phyloP scores from a whole-genome alignment of 2,888 invertebrate genomes.

The Drosophila birchii region DNA sequence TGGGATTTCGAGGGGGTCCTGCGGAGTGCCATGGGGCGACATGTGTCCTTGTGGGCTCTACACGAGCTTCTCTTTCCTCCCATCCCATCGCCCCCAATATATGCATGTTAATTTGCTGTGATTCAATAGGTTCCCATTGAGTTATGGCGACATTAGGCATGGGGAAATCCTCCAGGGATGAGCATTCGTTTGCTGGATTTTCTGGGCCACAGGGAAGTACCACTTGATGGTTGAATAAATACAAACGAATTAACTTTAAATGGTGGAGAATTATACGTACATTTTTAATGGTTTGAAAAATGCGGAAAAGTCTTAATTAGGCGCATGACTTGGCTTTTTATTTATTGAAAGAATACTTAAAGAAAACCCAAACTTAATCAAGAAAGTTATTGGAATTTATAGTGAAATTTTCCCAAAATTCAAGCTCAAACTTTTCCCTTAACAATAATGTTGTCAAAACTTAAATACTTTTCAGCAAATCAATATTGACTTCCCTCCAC shows the following conservation, averaged over 20 bases:
- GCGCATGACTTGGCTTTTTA: background rate
- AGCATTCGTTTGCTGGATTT: conserved; percentile 33
- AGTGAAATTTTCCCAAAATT: background rate
- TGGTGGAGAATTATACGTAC: background rate
- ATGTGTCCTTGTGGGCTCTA: conserved; percentile 49
- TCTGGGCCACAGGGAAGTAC: conserved; percentile 7
- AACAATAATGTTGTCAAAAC: background rate
- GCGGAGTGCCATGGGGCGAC: conserved; percentile 44
- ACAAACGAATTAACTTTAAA: conserved; percentile 37
- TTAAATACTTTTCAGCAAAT: background rate
- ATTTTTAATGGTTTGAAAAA: background rate
- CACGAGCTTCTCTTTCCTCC: conserved; percentile 15
- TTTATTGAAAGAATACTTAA: background rate
- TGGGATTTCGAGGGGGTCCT: conserved; percentile 23
- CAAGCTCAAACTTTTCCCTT: background rate
- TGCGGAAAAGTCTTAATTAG: background rate
- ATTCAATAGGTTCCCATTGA: conserved; percentile 77
- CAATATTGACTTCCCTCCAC: background rate
- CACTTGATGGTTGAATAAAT: conserved; percentile 31
- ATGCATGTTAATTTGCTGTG: conserved; percentile 78
- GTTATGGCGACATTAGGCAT: conserved; percentile 70
- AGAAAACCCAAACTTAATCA: background rate
- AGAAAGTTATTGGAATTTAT: background rate
- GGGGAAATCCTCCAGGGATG: conserved; percentile 45
- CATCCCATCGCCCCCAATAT: conserved; percentile 22